These are phyloP conservation scores for Chromoteleia sp. DNA, from an alignment of 2,888 invertebrate species.

Conservation along the genomic window DNA sequence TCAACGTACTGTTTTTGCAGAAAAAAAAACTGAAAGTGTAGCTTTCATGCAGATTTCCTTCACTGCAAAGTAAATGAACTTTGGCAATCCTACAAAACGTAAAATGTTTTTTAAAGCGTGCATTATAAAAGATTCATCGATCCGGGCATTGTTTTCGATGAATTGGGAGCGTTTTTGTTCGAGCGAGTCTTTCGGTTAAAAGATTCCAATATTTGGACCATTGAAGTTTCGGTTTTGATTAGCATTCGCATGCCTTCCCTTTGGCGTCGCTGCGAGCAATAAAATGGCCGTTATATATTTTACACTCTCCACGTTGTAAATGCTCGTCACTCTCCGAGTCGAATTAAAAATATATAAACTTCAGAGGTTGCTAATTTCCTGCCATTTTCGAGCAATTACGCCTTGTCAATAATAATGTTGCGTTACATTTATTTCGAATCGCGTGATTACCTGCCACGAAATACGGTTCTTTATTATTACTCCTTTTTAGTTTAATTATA, in stretches of 20 bases:
- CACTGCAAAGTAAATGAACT: constrained; percentile 38
- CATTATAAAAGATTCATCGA: constrained; percentile 38
- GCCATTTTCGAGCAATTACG: constrained; percentile 29
- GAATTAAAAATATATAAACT: constrained; percentile 24
- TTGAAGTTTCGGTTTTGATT: constrained; percentile 41
- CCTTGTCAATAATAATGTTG: too few relatives aligned
- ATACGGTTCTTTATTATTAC: too few relatives aligned
- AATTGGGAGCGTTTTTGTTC: constrained; percentile 33
- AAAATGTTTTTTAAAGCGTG: constrained; percentile 39
- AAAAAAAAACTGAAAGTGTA: constrained; percentile 13
- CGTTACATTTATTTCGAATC: too few relatives aligned
- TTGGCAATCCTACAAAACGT: constrained; percentile 31
- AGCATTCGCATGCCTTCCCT: constrained; percentile 43
- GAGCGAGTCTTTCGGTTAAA: constrained; percentile 19
- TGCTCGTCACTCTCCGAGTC: too few relatives aligned
- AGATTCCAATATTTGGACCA: constrained; percentile 41
- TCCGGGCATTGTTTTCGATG: constrained; percentile 14
- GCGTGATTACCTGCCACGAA: too few relatives aligned
- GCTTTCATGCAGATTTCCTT: constrained; percentile 28
- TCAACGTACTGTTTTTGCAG: too few relatives aligned
- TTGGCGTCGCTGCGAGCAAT: constrained; percentile 44
- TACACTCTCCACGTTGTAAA: too few relatives aligned
- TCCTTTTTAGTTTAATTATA: too few relatives aligned
- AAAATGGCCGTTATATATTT: too few relatives aligned
- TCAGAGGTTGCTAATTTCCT: too few relatives aligned